Base-by-base conservation (phyloP, 2,113 vertebrate genomes). In the Phalacrocorax brasilianus region DNA sequence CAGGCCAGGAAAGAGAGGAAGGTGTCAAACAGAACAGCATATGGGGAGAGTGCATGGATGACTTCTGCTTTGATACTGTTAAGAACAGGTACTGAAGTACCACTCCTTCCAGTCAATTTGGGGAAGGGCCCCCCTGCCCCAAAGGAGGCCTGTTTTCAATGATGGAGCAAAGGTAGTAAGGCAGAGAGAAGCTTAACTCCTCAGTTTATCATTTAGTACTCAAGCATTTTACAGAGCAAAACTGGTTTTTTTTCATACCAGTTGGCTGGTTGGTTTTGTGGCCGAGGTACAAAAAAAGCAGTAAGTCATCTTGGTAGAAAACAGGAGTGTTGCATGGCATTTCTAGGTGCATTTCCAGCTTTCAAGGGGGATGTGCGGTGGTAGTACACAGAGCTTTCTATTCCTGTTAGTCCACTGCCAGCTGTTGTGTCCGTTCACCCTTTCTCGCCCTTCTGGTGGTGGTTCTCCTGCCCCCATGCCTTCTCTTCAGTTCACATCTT, bases 101-200 rank as follows among this genome's bases (percentile, higher is more conserved):
- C 1, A 1, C 58, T 79, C 44, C 62, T 83, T 58, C 21, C 30
- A 33, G 21, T 55, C 0, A 0, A 1, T 55, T 42, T 88, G 38
- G 35, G 40, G 5, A 14, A 9, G 9, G 8, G 15, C 3, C 1
- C 4, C 16, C 14, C 42, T 42, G 42, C 9, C 45, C 30, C 1
- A 4, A 42, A 35, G 38, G 27, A 65, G 19, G 14, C 8, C 33
- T 23, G 8, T 38, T 65, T 38, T n/a, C 22, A 61, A 0, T 52
- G 63, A 28, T 28, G 38, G 74, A 55, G 68, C 49, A 26, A 52
- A 63, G 61, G 27, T 47, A 33, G 21, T 20, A 33, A 80, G 47
- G 42, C 23, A n/a, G 53, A 91, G 38, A 68, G 70, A 53, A 53
- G 42, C 38, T 40, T 22, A 53, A 63, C 33, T 35, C 32, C 16